Evolutionary conservation across 2,888 invertebrate genomes (phyloP).

Genomic region (Epistrophe eligans): DNA sequence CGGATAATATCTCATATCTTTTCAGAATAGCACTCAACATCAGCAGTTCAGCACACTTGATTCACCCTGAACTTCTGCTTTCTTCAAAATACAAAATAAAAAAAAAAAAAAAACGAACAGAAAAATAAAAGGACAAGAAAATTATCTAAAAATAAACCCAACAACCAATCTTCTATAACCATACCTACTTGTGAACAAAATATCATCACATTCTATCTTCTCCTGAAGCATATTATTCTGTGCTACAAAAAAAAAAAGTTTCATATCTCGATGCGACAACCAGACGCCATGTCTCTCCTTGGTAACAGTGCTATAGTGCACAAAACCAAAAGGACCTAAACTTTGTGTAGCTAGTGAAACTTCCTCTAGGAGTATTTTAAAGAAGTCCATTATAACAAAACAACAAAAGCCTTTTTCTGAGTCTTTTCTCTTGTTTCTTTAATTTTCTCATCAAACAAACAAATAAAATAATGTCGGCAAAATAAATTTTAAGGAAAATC

Average conservation of each 20-base stretch:
- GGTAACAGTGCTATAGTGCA: slow-evolving; percentile 30
- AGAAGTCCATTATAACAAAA: slow-evolving; percentile 15
- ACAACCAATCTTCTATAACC: slow-evolving; percentile 12
- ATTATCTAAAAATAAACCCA: slow-evolving; percentile 44
- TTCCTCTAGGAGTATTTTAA: slow-evolving; percentile 21
- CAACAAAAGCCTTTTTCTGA: neutral
- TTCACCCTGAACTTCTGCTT: slow-evolving; percentile 52
- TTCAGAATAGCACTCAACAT: slow-evolving; percentile 7
- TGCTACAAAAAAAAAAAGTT: slow-evolving; percentile 24
- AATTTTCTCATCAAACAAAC: slow-evolving; percentile 36
- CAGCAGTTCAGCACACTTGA: slow-evolving; percentile 36
- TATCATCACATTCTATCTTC: neutral
- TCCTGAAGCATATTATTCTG: slow-evolving; percentile 22
- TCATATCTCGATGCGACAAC: slow-evolving; percentile 50
- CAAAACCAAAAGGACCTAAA: slow-evolving; percentile 1
- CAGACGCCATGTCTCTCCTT: slow-evolving; percentile 59
- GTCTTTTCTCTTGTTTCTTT: neutral
- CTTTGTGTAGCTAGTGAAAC: neutral
- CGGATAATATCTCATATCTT: slow-evolving; percentile 41
- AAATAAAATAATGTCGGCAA: slow-evolving; percentile 2
- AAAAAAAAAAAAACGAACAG: neutral
- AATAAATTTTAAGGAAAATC: slow-evolving; percentile 41
- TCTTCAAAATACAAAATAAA: neutral
- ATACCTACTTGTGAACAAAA: slow-evolving; percentile 12
- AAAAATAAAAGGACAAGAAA: slow-evolving; percentile 21